These are phyloP conservation scores for Cyprinodon variegatus DNA, from an alignment of 2,113 vertebrate genomes.

Conservation along the genomic window DNA sequence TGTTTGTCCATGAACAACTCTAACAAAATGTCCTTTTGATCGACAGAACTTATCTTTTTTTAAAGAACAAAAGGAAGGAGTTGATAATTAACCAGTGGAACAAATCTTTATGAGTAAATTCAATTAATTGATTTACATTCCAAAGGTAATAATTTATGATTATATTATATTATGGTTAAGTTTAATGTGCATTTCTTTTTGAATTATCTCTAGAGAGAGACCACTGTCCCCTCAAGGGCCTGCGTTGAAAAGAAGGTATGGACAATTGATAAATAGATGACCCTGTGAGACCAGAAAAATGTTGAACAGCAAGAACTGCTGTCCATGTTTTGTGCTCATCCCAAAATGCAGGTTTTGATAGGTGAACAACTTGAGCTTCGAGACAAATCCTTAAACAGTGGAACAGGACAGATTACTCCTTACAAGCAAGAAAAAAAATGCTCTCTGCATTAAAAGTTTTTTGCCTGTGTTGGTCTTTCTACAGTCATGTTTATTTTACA, in stretches of 20 bases:
- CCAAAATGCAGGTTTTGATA: not conserved
- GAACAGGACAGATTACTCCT: not conserved
- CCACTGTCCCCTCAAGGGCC: not conserved
- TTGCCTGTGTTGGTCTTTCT: not conserved
- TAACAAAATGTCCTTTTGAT: not conserved
- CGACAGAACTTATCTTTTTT: not conserved
- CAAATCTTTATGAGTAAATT: no score
- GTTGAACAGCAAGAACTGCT: not conserved
- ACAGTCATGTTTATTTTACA: no score
- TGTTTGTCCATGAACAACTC: constrained; percentile 10
- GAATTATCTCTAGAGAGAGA: not conserved
- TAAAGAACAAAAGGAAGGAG: not conserved
- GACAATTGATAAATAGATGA: not conserved
- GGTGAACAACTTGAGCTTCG: not conserved
- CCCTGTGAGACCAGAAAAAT: not conserved
- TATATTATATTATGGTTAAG: no score
- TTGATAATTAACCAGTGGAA: no score
- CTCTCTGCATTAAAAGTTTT: not conserved
- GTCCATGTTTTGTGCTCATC: not conserved
- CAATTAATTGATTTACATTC: no score
- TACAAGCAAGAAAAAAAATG: not conserved
- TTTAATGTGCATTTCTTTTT: not conserved
- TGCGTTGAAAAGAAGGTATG: not conserved
- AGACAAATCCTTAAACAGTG: not conserved
- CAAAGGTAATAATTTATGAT: no score